A percentile compares a stretch with the other conserved stretches of the same genome.
phyloP scores from a whole-genome alignment of 2,797 vertebrate genomes.

The Eospalax fontanierii region DNA sequence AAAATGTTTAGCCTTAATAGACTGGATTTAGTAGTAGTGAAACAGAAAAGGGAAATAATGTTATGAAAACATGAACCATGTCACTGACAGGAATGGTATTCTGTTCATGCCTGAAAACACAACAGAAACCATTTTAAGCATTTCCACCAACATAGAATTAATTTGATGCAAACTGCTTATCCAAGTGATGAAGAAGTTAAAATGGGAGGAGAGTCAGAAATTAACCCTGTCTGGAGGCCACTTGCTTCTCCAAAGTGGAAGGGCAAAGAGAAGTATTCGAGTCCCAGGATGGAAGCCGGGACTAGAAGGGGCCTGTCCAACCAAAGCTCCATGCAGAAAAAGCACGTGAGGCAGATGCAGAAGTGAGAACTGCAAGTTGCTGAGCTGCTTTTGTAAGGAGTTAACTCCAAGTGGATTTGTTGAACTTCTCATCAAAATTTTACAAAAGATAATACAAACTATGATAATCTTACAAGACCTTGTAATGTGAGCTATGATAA shows the following conservation, averaged over 20 bases:
- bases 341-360: no score
- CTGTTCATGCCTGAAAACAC: background rate
- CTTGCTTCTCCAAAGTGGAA: background rate
- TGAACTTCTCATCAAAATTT: background rate
- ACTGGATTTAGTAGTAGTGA: background rate
- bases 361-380: background rate
- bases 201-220: background rate
- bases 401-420: background rate
- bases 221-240: background rate
- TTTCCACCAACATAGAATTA: conserved; percentile 24
- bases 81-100: background rate
- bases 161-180: conserved; percentile 1
- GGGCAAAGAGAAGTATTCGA: background rate
- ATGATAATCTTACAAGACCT: background rate
- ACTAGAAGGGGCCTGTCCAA: background rate
- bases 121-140: conserved; percentile 49
- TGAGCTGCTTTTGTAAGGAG: background rate
- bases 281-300: background rate
- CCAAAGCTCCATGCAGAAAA: background rate
- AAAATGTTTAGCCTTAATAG: conserved; percentile 53
- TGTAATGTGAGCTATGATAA: background rate
- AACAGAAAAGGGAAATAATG: conserved; percentile 39
- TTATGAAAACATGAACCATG: background rate
- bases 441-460: background rate
- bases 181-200: conserved; percentile 22